phyloP scores from a whole-genome alignment of 2,888 invertebrate species.

The Pegoplata infirma region DNA sequence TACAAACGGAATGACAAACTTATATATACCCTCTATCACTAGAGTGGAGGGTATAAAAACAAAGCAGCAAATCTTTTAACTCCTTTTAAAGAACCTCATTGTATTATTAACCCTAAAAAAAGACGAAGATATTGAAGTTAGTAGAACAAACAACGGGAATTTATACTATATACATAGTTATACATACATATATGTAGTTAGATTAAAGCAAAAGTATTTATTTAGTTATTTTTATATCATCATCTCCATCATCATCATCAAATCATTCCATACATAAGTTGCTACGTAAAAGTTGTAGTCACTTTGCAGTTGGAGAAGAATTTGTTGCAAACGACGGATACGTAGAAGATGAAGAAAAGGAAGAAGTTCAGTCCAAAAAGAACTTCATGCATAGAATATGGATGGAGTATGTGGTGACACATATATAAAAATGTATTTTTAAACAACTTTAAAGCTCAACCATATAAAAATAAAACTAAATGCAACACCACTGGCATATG shows the following conservation, averaged over 20 bases:
- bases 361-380: background rate
- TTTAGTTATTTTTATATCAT: slow-evolving; percentile 13
- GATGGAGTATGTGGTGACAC: slow-evolving; percentile 24
- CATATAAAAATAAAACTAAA: slow-evolving; percentile 1
- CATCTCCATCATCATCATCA: slow-evolving; percentile 11
- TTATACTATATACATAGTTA: slow-evolving; percentile 19
- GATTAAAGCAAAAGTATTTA: background rate
- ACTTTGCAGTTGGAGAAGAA: too few relatives aligned
- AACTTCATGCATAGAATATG: background rate
- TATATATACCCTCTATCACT: too few relatives aligned
- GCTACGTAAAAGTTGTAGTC: background rate
- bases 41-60: too few relatives aligned
- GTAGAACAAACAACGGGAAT: slow-evolving; percentile 57
- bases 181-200: too few relatives aligned
- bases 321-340: too few relatives aligned
- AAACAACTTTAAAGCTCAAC: slow-evolving; percentile 23
- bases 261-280: background rate
- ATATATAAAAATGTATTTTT: slow-evolving; percentile 9
- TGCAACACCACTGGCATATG: background rate
- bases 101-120: slow-evolving; percentile 43
- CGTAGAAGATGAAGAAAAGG: background rate
- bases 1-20: too few relatives aligned
- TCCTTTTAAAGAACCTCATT: slow-evolving; percentile 27
- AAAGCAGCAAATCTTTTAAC: slow-evolving; percentile 17
- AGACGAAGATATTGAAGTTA: slow-evolving; percentile 52